These are phyloP conservation scores for Probosciger aterrimus DNA, from an alignment of 2,113 vertebrate species.

Conservation along the genomic window DNA sequence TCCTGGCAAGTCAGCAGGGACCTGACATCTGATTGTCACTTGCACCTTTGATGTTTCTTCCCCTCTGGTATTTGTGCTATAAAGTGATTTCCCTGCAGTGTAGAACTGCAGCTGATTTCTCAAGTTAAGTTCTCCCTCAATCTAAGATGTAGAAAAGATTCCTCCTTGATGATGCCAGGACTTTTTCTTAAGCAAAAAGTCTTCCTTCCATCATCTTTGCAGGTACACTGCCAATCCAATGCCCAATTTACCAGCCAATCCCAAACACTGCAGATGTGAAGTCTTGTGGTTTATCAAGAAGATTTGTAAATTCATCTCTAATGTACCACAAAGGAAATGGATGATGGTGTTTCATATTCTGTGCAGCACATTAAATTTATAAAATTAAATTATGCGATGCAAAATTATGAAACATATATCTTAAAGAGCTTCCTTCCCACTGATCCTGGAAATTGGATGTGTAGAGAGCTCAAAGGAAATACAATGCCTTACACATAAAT, in stretches of 20 bases:
- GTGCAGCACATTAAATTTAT: neutral
- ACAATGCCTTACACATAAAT: neutral
- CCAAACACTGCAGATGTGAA: neutral
- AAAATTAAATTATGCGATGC: neutral
- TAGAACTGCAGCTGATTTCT: neutral
- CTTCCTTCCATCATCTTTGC: neutral
- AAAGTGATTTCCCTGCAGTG: neutral
- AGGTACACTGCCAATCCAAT: neutral
- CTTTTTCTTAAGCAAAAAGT: neutral
- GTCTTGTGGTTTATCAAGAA: neutral
- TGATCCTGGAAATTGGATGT: neutral
- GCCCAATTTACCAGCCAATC: neutral
- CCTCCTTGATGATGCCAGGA: neutral
- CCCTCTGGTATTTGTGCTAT: neutral
- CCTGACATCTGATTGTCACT: neutral
- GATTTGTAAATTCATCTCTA: neutral
- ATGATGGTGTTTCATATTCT: neutral
- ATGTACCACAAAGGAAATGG: neutral
- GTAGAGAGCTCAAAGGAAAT: neutral
- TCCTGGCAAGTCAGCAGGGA: neutral
- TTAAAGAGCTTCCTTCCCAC: neutral
- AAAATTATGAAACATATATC: neutral
- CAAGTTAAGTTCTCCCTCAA: neutral
- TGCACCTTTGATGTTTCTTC: slow-evolving; percentile 11
- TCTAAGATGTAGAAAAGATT: neutral